These are phyloP conservation scores for Callopanchax toddi DNA, from an alignment of 2,113 vertebrate genomes.

Conservation along the genomic window DNA sequence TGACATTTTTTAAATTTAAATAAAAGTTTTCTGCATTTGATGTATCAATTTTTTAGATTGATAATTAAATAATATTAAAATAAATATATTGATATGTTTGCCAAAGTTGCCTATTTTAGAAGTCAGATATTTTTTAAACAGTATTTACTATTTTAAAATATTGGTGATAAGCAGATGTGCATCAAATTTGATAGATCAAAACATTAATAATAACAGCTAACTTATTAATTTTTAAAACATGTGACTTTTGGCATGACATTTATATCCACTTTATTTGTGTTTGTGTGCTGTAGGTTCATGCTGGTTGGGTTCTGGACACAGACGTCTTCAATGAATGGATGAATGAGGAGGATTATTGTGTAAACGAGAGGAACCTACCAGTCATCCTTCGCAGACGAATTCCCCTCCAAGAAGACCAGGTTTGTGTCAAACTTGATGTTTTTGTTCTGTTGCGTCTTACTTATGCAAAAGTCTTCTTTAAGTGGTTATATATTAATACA, in stretches of 20 bases:
- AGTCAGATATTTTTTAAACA: no score
- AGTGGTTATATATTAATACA: no score
- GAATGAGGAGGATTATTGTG: slow-evolving; percentile 97
- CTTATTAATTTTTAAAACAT: no score
- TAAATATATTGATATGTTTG: background rate
- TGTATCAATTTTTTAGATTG: no score
- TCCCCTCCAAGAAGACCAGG: slow-evolving; percentile 89
- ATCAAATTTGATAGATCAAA: background rate
- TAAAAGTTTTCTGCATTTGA: background rate
- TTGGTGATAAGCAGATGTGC: background rate
- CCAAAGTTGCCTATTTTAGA: no score
- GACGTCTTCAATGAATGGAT: slow-evolving; percentile 97
- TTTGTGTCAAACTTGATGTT: slow-evolving; percentile 42
- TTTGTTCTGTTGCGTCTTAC: background rate
- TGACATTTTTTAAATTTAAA: background rate
- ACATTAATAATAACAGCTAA: no score
- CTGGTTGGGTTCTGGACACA: slow-evolving; percentile 92
- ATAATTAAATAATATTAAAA: no score
- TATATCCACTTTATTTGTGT: background rate
- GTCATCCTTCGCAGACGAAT: slow-evolving; percentile 86
- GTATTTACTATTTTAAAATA: no score
- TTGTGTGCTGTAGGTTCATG: slow-evolving; percentile 82
- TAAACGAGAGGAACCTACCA: slow-evolving; percentile 88
- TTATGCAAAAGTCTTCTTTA: slow-evolving; percentile 3
- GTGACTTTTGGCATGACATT: background rate